These are phyloP conservation scores for Nyleta sp. DNA, from an alignment of 2,888 invertebrate species.

Conservation along the genomic window DNA sequence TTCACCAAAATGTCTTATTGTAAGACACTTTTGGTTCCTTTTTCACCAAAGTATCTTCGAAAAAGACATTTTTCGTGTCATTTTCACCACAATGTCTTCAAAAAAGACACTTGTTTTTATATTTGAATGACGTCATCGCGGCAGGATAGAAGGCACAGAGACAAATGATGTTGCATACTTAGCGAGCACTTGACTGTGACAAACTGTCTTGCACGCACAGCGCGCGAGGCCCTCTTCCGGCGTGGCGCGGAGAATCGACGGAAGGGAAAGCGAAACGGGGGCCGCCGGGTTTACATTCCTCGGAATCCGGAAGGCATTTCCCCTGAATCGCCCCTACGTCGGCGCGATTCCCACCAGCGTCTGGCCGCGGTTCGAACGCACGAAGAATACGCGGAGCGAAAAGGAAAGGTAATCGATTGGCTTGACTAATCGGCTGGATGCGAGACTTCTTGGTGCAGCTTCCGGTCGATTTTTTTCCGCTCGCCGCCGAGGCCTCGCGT, in stretches of 20 bases:
- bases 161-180: conserved; percentile 81
- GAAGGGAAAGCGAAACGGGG: conserved; percentile 4
- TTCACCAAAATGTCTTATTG: too few species aligned
- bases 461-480: conserved; percentile 48
- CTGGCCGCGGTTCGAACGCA: conserved; percentile 31
- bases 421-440: conserved; percentile 63
- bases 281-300: conserved; percentile 48
- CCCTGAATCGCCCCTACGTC: conserved; percentile 25
- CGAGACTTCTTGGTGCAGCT: conserved; percentile 48
- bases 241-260: conserved; percentile 11
- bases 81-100: too few species aligned
- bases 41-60: too few species aligned
- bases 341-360: conserved; percentile 16
- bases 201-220: conserved; percentile 73
- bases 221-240: conserved; percentile 44
- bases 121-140: conserved; percentile 54
- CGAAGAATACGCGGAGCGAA: conserved; percentile 42
- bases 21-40: too few species aligned
- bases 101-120: too few species aligned
- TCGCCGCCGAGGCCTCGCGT: conserved; percentile 27
- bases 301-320: conserved; percentile 51
- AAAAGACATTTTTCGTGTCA: too few species aligned
- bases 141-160: conserved; percentile 67
- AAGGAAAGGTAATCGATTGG: conserved; percentile 60
- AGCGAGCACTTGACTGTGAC: conserved; percentile 80